A percentile compares a stretch with the other conserved stretches of the same genome.
These are phyloP conservation scores for Pegoplata infirma DNA, from an alignment of 2,888 invertebrate species.

Conservation along the genomic window DNA sequence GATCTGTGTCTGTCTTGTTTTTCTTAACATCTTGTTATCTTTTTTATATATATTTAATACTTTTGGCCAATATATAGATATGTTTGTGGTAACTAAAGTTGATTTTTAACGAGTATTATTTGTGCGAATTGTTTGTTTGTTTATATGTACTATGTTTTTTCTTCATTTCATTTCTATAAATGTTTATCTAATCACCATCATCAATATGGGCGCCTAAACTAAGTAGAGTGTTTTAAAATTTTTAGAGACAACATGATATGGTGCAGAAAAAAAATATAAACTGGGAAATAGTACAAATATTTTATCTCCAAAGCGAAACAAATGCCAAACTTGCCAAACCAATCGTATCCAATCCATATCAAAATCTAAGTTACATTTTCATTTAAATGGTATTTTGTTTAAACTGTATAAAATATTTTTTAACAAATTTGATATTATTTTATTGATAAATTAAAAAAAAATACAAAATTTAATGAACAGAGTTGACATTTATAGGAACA, in stretches of 20 bases:
- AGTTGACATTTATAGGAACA: conserved; percentile 15
- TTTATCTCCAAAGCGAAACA: conserved; percentile 39
- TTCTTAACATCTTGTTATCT: conserved; percentile 38
- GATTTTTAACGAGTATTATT: conserved; percentile 41
- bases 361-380: conserved; percentile 30
- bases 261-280: not conserved
- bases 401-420: conserved; percentile 36
- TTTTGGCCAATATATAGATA: conserved; percentile 3
- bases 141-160: too few relatives aligned
- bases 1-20: conserved; percentile 12
- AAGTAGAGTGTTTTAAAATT: conserved; percentile 28
- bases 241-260: conserved; percentile 10
- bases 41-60: conserved; percentile 1
- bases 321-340: conserved; percentile 35
- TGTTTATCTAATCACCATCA: conserved; percentile 60
- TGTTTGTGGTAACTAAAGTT: conserved; percentile 29
- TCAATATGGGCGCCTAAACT: conserved; percentile 58
- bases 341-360: conserved; percentile 4
- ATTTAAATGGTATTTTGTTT: conserved; percentile 40
- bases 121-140: conserved; percentile 30
- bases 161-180: conserved; percentile 42
- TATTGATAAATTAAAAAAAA: conserved; percentile 41
- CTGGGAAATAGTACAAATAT: conserved; percentile 1
- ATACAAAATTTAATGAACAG: conserved; percentile 7
- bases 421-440: conserved; percentile 36